A percentile compares a stretch with the other conserved stretches of the same genome.
Conservation (phyloP, 2,888 invertebrate genomes). For the Coleophora deauratella region DNA sequence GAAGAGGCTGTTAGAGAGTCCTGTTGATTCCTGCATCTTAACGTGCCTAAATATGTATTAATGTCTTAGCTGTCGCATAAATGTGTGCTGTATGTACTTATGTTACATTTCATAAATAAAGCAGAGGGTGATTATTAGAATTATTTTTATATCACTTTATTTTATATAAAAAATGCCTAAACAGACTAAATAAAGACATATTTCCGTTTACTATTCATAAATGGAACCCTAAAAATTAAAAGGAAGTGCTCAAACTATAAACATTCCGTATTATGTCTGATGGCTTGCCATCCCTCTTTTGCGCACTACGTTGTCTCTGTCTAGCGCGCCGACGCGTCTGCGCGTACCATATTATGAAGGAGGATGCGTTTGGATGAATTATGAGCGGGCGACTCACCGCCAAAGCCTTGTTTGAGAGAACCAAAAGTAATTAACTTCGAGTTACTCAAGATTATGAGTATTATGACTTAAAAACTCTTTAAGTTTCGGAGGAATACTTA, state of each 20-base stretch:
- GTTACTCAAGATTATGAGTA: slow-evolving; percentile 58
- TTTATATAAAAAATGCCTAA: no score
- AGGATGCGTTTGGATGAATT: slow-evolving; percentile 55
- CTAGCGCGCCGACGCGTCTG: slow-evolving; percentile 62
- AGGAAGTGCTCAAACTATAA: slow-evolving; percentile 58
- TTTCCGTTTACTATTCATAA: no score
- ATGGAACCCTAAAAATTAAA: slow-evolving; percentile 37
- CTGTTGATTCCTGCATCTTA: no score
- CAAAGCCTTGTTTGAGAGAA: slow-evolving; percentile 67
- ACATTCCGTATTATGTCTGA: slow-evolving; percentile 55
- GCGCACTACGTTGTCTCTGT: slow-evolving; percentile 30
- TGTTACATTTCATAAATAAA: no score
- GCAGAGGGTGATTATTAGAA: no score
- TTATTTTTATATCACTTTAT: no score
- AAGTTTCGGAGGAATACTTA: slow-evolving; percentile 23
- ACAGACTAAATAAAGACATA: no score
- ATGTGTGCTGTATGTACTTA: no score
- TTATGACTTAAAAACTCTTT: slow-evolving; percentile 42
- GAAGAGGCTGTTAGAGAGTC: no score
- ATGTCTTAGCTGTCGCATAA: no score
- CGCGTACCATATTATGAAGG: slow-evolving; percentile 44
- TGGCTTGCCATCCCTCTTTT: slow-evolving; percentile 22
- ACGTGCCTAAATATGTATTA: no score
- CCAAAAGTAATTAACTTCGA: slow-evolving; percentile 67
- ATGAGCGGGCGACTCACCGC: slow-evolving; percentile 58